These are phyloP conservation scores for Petrolisthes cinctipes DNA, from an alignment of 2,888 invertebrate genomes.

Conservation along the genomic window DNA sequence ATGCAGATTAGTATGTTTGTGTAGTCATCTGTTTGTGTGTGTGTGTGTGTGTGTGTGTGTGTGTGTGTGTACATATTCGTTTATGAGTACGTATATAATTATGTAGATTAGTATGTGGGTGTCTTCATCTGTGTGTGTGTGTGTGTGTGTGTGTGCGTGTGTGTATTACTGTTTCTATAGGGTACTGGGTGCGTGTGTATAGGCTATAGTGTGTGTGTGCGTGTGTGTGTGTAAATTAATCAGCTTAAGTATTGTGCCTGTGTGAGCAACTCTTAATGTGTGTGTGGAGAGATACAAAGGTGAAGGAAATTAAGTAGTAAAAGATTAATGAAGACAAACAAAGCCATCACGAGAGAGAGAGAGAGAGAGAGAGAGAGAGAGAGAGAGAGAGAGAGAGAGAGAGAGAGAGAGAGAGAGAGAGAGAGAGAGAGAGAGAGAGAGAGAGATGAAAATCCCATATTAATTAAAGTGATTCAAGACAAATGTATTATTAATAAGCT, in stretches of 20 bases:
- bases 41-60: too few relatives aligned
- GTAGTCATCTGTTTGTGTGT: too few relatives aligned
- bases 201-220: background rate
- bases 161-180: background rate
- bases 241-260: too few relatives aligned
- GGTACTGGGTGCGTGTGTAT: too few relatives aligned
- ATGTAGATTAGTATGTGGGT: too few relatives aligned
- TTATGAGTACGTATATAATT: too few relatives aligned
- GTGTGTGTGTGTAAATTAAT: too few relatives aligned
- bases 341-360: conserved; percentile 6
- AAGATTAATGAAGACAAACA: background rate
- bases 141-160: background rate
- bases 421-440: conserved; percentile 10
- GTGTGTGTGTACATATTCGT: too few relatives aligned
- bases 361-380: background rate
- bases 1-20: background rate
- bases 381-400: conserved; percentile 7
- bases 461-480: too few relatives aligned
- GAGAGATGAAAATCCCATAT: background rate
- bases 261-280: too few relatives aligned
- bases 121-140: background rate
- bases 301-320: background rate
- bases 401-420: conserved; percentile 28
- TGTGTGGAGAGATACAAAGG: background rate
- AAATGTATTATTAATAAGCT: too few relatives aligned